Conservation (phyloP, 2,113 vertebrate genomes). For the Pterocles orientalis region DNA sequence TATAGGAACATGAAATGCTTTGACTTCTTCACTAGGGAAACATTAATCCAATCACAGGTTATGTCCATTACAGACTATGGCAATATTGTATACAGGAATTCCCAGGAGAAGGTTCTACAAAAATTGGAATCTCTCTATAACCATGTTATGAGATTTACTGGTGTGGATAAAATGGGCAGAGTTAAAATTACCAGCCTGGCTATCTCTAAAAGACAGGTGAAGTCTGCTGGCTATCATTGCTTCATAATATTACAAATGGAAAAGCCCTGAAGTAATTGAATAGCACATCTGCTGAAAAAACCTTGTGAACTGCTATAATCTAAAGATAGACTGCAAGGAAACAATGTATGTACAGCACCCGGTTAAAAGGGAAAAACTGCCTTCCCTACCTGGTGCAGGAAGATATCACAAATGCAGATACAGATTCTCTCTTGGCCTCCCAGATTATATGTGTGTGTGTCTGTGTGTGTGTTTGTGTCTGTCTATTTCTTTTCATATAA, state of each 20-base stretch:
- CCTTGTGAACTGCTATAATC: constrained; percentile 59
- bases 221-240: constrained; percentile 71
- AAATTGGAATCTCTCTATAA: constrained; percentile 72
- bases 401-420: constrained; percentile 26
- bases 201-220: constrained; percentile 75
- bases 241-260: constrained; percentile 71
- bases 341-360: constrained; percentile 46
- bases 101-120: constrained; percentile 66
- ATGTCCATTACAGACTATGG: constrained; percentile 71
- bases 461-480: background rate
- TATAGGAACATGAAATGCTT: constrained; percentile 70
- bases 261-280: constrained; percentile 74
- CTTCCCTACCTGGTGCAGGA: constrained; percentile 30
- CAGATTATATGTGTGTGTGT: background rate
- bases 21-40: constrained; percentile 72
- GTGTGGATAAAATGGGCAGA: constrained; percentile 73
- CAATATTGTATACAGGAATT: constrained; percentile 73
- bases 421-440: constrained; percentile 2
- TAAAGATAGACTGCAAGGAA: constrained; percentile 56
- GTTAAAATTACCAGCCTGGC: constrained; percentile 72
- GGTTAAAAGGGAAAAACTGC: constrained; percentile 11
- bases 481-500: background rate
- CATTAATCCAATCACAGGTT: constrained; percentile 74
- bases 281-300: constrained; percentile 70
- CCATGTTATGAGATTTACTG: constrained; percentile 74